Conservation (phyloP, 1,140 invertebrate genomes). For the Drosophila willistoni region DNA sequence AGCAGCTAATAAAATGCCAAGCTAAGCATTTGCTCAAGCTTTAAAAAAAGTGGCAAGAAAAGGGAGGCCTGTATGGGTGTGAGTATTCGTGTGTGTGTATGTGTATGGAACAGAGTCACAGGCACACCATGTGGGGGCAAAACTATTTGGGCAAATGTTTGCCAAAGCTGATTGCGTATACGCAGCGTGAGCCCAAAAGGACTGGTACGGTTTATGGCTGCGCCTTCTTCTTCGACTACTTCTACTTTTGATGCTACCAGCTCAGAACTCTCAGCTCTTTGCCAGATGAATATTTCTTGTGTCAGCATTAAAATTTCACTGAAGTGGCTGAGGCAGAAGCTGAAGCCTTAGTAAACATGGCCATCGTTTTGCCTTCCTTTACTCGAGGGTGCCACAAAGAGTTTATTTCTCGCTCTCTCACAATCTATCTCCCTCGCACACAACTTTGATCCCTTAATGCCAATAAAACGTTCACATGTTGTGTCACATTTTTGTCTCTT, state of each 20-base stretch:
- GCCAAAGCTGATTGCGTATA: slow-evolving; percentile 76
- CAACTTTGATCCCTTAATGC: slow-evolving; percentile 78
- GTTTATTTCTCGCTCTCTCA: slow-evolving; percentile 40
- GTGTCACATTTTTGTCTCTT: slow-evolving; percentile 70
- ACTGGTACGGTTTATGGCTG: slow-evolving; percentile 48
- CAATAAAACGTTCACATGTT: slow-evolving; percentile 81
- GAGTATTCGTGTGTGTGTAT: no score
- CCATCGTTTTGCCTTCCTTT: slow-evolving; percentile 50
- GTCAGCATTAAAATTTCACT: slow-evolving; percentile 76
- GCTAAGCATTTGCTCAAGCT: slow-evolving; percentile 67
- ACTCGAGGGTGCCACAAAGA: slow-evolving; percentile 74
- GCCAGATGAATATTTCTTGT: slow-evolving; percentile 74
- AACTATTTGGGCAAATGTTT: slow-evolving; percentile 78
- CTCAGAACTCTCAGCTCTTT: not conserved
- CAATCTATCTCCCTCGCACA: slow-evolving; percentile 10
- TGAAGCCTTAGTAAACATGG: slow-evolving; percentile 70
- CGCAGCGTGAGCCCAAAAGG: slow-evolving; percentile 63
- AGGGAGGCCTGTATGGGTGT: not conserved
- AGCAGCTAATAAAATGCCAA: slow-evolving; percentile 79
- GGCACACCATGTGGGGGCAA: slow-evolving; percentile 15
- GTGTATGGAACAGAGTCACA: not conserved
- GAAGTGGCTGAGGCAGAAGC: slow-evolving; percentile 55
- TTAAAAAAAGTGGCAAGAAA: slow-evolving; percentile 9
- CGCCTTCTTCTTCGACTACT: slow-evolving; percentile 56
- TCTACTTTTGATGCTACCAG: not conserved